Evolutionary conservation across 1,140 invertebrate species (phyloP).

Genomic region (Probaryconus sp.): DNA sequence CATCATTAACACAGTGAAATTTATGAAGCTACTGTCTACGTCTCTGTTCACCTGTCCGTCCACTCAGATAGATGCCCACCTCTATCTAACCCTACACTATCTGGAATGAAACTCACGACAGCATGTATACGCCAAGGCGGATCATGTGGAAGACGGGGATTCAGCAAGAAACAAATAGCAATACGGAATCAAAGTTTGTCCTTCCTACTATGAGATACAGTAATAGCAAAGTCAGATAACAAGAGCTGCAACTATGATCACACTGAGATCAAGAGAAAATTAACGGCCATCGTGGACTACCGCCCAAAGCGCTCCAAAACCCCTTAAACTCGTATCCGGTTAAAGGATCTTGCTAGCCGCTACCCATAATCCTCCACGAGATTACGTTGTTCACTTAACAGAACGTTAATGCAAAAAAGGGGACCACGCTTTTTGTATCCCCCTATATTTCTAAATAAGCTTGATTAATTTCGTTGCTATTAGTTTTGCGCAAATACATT

Average conservation of each 20-base stretch:
- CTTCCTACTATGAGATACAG: constrained; percentile 39
- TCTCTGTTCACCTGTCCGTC: constrained; percentile 61
- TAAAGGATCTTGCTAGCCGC: constrained; percentile 54
- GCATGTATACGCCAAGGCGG: constrained; percentile 31
- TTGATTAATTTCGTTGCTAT: constrained; percentile 40
- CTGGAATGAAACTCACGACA: constrained; percentile 40
- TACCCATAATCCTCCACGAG: constrained; percentile 60
- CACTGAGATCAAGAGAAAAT: constrained; percentile 66
- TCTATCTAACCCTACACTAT: too few relatives aligned
- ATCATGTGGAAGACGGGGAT: constrained; percentile 23
- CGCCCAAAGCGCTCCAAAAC: constrained; percentile 61
- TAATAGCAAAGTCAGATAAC: constrained; percentile 45
- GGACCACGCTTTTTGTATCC: constrained; percentile 21
- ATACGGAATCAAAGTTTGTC: constrained; percentile 44
- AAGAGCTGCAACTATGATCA: constrained; percentile 54
- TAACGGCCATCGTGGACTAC: constrained; percentile 59
- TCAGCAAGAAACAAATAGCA: constrained; percentile 39
- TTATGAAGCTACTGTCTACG: constrained; percentile 72
- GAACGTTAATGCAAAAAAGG: constrained; percentile 66
- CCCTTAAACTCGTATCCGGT: constrained; percentile 61
- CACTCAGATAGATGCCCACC: too few relatives aligned
- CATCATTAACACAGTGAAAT: constrained; percentile 76
- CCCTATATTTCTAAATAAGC: constrained; percentile 37
- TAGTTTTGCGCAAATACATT: neutral
- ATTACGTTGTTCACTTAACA: constrained; percentile 70